phyloP scores from a whole-genome alignment of 2,888 invertebrate genomes.

The Stenodera caucasica region DNA sequence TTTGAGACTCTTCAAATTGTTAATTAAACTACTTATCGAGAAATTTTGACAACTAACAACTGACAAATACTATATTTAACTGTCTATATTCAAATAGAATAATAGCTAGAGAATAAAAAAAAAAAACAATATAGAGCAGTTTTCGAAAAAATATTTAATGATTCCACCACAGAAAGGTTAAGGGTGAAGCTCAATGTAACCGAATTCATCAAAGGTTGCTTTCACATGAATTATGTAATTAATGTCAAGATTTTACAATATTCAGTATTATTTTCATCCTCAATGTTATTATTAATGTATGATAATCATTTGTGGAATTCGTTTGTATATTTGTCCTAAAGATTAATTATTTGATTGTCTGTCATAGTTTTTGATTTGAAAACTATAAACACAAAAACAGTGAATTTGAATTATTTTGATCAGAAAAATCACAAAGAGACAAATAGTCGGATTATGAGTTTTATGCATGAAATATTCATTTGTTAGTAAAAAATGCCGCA shows the following conservation, averaged over 20 bases:
- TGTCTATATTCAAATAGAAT: background rate
- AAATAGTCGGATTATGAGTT: too few species aligned
- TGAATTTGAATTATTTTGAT: too few species aligned
- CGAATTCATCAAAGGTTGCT: background rate
- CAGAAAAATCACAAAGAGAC: too few species aligned
- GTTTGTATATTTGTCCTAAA: too few species aligned
- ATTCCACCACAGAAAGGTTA: background rate
- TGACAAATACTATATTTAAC: background rate
- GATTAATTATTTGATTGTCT: background rate
- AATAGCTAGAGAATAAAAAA: background rate
- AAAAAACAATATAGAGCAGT: background rate
- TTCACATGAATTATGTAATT: slow-evolving; percentile 4
- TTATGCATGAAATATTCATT: background rate
- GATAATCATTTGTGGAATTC: background rate
- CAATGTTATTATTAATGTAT: background rate
- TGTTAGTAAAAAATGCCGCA: background rate
- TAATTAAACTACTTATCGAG: slow-evolving; percentile 5
- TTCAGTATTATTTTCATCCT: background rate
- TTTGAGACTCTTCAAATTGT: too few species aligned
- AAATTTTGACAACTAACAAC: too few species aligned
- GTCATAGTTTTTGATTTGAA: background rate
- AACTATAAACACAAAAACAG: too few species aligned
- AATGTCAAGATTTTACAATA: background rate
- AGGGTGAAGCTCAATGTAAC: background rate
- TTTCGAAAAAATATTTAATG: background rate